A percentile compares a stretch with the other conserved stretches of the same genome.
Evolutionary conservation across 2,797 vertebrate genomes (phyloP).

Genomic region (Novumbra hubbsi): DNA sequence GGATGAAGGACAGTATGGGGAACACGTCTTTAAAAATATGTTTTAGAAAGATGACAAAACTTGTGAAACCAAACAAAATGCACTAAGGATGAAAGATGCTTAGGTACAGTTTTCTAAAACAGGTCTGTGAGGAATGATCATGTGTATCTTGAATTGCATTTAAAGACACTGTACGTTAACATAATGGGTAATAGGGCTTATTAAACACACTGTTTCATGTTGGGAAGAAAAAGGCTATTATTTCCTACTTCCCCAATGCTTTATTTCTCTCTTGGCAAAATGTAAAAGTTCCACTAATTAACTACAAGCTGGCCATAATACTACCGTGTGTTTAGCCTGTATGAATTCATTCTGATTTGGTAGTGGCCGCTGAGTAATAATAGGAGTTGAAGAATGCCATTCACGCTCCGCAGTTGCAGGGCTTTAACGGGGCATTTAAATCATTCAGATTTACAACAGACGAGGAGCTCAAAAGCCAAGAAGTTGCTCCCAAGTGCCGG

Average conservation of each 20-base stretch:
- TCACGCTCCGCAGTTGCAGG: not conserved
- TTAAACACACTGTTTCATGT: too few relatives aligned
- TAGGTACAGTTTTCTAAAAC: conserved; percentile 8
- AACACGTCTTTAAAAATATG: too few relatives aligned
- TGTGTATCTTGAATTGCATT: too few relatives aligned
- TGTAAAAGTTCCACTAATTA: conserved; percentile 1
- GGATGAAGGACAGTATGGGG: conserved; percentile 24
- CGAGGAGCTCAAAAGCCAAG: conserved; percentile 4
- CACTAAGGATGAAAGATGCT: too few relatives aligned
- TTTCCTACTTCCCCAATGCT: not conserved
- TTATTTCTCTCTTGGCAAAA: not conserved
- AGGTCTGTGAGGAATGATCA: too few relatives aligned
- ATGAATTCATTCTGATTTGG: not conserved
- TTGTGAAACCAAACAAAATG: too few relatives aligned
- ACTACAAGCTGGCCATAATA: conserved; percentile 15
- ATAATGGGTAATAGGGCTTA: too few relatives aligned
- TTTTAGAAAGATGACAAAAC: too few relatives aligned
- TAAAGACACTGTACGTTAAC: too few relatives aligned
- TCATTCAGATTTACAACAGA: not conserved
- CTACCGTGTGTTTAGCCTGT: conserved; percentile 7
- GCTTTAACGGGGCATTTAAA: conserved; percentile 4
- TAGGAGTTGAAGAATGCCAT: not conserved
- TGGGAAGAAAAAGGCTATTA: too few relatives aligned
- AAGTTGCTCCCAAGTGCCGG: conserved; percentile 1
- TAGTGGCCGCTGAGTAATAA: not conserved